phyloP scores from a whole-genome alignment of 2,113 vertebrate genomes.

The Chascanopsetta lugubris region DNA sequence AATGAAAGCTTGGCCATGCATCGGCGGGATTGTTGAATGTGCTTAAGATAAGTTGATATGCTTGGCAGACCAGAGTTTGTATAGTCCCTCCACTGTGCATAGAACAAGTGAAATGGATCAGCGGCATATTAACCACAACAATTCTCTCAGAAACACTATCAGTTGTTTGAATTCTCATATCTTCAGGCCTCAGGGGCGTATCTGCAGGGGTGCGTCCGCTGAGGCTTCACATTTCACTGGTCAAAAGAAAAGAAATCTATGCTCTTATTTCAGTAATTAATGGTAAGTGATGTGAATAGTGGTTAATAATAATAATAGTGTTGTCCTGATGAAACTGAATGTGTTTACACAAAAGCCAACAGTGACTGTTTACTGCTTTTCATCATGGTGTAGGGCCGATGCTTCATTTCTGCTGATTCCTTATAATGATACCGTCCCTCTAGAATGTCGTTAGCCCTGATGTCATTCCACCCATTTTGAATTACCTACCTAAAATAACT shows the following conservation, averaged over 20 bases:
- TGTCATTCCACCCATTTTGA: too few species aligned
- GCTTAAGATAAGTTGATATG: slow-evolving; percentile 62
- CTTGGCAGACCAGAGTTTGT: slow-evolving; percentile 54
- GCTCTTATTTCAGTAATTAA: slow-evolving; percentile 1
- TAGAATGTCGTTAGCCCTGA: too few species aligned
- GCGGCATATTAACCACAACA: slow-evolving; percentile 46
- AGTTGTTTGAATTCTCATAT: slow-evolving; percentile 28
- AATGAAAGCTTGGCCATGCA: slow-evolving; percentile 56
- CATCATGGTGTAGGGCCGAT: too few species aligned
- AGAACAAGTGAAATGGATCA: slow-evolving; percentile 52
- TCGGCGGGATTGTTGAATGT: slow-evolving; percentile 52
- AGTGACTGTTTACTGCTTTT: too few species aligned
- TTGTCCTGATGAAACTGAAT: too few species aligned
- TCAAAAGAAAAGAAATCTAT: slow-evolving; percentile 1
- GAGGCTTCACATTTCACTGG: slow-evolving; percentile 10
- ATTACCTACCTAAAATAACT: too few species aligned
- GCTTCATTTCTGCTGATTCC: too few species aligned
- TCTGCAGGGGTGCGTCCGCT: slow-evolving; percentile 7
- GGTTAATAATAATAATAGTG: too few species aligned
- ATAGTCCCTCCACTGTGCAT: slow-evolving; percentile 47
- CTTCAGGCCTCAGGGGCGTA: slow-evolving; percentile 5
- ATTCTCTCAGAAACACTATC: slow-evolving; percentile 15
- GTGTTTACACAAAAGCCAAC: too few species aligned
- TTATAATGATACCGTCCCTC: too few species aligned
- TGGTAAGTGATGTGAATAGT: background rate